A percentile compares a stretch with the other conserved stretches of the same genome.
phyloP scores from a whole-genome alignment of 1,140 invertebrate genomes.

The Odontomachus brunneus region DNA sequence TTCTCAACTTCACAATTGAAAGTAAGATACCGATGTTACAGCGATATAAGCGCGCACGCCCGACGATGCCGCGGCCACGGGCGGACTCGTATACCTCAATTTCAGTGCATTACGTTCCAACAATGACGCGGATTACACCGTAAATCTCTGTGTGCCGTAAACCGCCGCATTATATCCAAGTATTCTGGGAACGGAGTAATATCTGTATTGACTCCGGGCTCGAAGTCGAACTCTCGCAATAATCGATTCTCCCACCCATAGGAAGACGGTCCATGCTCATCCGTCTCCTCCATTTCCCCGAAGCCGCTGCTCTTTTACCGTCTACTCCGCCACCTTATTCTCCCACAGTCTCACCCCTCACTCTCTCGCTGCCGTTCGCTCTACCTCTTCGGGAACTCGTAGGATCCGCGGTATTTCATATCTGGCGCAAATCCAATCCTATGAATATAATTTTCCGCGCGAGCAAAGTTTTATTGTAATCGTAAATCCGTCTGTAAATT shows the following conservation, averaged over 20 bases:
- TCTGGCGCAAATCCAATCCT: slow-evolving; percentile 84
- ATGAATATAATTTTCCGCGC: slow-evolving; percentile 85
- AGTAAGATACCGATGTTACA: neutral
- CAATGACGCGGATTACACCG: slow-evolving; percentile 43
- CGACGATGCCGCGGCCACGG: neutral
- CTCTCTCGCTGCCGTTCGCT: neutral
- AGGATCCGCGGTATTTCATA: slow-evolving; percentile 81
- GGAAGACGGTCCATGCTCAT: slow-evolving; percentile 49
- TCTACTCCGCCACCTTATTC: slow-evolving; percentile 33
- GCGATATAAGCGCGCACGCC: neutral
- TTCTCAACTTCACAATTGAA: neutral
- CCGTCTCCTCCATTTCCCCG: slow-evolving; percentile 25
- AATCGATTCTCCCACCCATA: slow-evolving; percentile 64
- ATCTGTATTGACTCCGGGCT: slow-evolving; percentile 50
- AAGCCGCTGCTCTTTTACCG: slow-evolving; percentile 34
- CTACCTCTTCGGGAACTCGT: slow-evolving; percentile 35
- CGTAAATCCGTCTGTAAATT: slow-evolving; percentile 85
- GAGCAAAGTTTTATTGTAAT: slow-evolving; percentile 85
- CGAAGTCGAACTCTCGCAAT: slow-evolving; percentile 64
- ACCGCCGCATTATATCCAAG: slow-evolving; percentile 47
- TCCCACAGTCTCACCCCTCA: slow-evolving; percentile 20
- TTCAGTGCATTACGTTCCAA: slow-evolving; percentile 51
- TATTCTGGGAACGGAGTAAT: slow-evolving; percentile 63
- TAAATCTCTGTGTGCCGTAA: slow-evolving; percentile 48
- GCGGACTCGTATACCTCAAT: slow-evolving; percentile 21